A percentile compares a stretch with the other conserved stretches of the same genome.
Evolutionary conservation across 2,113 vertebrate genomes (phyloP).

Genomic region (Pseudolaguvia tuberculata): DNA sequence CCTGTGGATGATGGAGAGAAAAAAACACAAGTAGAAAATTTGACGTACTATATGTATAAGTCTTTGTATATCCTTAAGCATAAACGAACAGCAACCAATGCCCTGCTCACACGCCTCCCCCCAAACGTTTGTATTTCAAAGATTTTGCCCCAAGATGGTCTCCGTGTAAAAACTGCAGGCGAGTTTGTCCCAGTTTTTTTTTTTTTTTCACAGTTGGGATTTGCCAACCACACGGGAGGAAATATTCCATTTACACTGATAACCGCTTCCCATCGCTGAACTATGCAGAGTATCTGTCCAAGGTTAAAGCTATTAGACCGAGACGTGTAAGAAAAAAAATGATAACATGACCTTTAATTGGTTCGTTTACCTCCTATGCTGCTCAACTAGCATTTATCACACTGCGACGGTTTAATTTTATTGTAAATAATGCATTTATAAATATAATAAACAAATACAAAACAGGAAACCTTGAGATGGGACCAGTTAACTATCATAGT

Average conservation of each 20-base stretch:
- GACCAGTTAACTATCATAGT: not conserved
- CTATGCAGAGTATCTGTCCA: conserved; percentile 43
- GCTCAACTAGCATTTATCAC: conserved; percentile 34
- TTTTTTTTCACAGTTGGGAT: conserved; percentile 27
- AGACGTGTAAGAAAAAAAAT: conserved; percentile 42
- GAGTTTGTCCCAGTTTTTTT: conserved; percentile 35
- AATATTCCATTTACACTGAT: conserved; percentile 53
- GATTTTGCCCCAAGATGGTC: conserved; percentile 19
- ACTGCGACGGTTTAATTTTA: not conserved
- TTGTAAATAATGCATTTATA: not conserved
- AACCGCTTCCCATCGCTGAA: conserved; percentile 43
- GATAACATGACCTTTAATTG: conserved; percentile 47
- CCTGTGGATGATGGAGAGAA: not conserved
- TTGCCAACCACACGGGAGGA: conserved; percentile 2
- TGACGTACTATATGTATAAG: too few species aligned
- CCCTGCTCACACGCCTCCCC: conserved; percentile 15
- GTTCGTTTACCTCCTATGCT: conserved; percentile 42
- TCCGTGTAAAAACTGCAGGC: not conserved
- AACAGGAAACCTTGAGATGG: not conserved
- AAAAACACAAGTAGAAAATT: too few species aligned
- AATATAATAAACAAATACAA: not conserved
- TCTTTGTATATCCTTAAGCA: not conserved
- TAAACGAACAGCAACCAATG: not conserved
- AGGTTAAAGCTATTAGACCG: conserved; percentile 47
- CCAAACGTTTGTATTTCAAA: conserved; percentile 6